A percentile compares a stretch with the other conserved stretches of the same genome.
phyloP scores from a whole-genome alignment of 35 echinoderm and acorn worm species.

The Holothuria glaberrima region DNA sequence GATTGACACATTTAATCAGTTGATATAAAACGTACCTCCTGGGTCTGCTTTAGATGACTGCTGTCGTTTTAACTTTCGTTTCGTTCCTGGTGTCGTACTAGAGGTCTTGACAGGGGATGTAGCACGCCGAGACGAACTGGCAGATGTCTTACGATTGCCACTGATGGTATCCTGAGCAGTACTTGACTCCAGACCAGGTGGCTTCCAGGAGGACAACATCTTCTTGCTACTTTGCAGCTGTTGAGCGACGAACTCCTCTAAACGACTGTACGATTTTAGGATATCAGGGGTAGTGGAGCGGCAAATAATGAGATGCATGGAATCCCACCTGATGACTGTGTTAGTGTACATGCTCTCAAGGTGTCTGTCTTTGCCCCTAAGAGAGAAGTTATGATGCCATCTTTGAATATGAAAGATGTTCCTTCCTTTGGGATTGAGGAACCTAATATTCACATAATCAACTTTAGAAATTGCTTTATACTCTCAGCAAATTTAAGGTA shows the following conservation, averaged over 20 bases:
- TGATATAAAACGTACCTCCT: no score
- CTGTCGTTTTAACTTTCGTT: no score
- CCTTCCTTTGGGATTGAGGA: no score
- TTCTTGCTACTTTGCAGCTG: constrained; percentile 88
- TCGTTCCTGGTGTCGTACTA: neutral
- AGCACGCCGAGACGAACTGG: neutral
- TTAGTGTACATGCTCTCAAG: constrained; percentile 74
- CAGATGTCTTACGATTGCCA: neutral
- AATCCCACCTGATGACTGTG: constrained; percentile 77
- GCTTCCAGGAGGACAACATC: constrained; percentile 82
- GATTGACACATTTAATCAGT: no score
- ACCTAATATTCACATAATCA: no score
- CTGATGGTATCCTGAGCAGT: neutral
- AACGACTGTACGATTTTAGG: constrained; percentile 68
- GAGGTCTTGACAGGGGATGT: neutral
- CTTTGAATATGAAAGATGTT: no score
- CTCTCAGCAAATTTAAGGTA: no score
- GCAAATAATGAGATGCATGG: constrained; percentile 87
- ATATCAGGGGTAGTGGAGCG: constrained; percentile 91
- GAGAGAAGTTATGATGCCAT: no score
- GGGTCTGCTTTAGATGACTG: no score
- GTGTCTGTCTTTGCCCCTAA: constrained; percentile 22
- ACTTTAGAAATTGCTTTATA: no score
- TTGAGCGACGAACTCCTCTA: constrained; percentile 96
- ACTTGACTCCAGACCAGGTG: constrained; percentile 39